A percentile compares a stretch with the other conserved stretches of the same genome.
Conservation (phyloP, 2,113 vertebrate genomes). For the Murina feae region DNA sequence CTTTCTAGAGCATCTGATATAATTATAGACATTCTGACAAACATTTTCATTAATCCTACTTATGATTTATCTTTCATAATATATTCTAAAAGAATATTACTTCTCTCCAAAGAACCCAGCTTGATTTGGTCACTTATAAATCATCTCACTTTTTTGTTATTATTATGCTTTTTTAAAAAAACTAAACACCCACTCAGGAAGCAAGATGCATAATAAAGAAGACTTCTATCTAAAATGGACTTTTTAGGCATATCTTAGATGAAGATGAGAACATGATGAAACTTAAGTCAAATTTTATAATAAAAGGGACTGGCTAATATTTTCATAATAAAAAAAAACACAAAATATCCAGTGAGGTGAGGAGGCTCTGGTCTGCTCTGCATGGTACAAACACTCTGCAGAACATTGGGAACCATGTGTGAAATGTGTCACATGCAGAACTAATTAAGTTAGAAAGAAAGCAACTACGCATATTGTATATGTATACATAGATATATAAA, state of each 20-base stretch:
- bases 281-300: background rate
- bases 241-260: conserved; percentile 14
- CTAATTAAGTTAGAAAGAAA: background rate
- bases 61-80: conserved; percentile 27
- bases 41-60: conserved; percentile 24
- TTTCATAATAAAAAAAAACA: background rate
- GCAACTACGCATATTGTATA: background rate
- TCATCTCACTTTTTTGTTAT: background rate
- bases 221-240: background rate
- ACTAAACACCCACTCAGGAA: background rate
- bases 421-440: background rate
- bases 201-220: background rate
- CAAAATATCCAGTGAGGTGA: background rate
- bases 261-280: background rate
- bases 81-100: background rate
- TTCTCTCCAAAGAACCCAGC: background rate
- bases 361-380: background rate
- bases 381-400: background rate
- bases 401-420: background rate
- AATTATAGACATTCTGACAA: conserved; percentile 34
- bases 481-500: background rate
- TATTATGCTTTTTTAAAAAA: background rate
- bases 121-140: conserved; percentile 21
- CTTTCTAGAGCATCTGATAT: conserved; percentile 3
- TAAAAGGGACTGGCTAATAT: background rate